A percentile compares a stretch with the other conserved stretches of the same genome.
Conservation (phyloP, 2,888 invertebrate genomes). For the Eurytoma californica region DNA sequence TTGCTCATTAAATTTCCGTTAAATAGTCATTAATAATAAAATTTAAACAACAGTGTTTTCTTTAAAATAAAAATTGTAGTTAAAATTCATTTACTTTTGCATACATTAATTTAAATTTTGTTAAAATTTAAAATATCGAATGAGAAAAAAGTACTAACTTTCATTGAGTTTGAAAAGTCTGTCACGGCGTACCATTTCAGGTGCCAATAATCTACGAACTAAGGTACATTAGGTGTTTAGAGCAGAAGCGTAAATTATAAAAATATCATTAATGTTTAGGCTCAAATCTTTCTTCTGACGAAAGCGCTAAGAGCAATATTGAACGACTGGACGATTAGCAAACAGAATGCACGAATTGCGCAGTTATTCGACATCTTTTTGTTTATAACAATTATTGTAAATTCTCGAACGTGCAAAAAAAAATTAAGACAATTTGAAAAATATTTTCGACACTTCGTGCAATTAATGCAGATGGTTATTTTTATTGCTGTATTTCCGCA, state of each 20-base stretch:
- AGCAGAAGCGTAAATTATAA: conserved; percentile 33
- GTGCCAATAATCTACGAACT: conserved; percentile 48
- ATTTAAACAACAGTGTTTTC: too few relatives aligned
- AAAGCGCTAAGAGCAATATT: conserved; percentile 58
- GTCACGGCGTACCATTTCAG: conserved; percentile 48
- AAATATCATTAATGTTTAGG: conserved; percentile 27
- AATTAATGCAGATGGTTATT: too few relatives aligned
- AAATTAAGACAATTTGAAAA: too few relatives aligned
- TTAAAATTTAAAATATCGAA: background rate
- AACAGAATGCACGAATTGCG: too few relatives aligned
- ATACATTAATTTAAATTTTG: background rate
- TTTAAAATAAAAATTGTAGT: too few relatives aligned
- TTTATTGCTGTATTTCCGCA: background rate
- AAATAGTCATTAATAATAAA: too few relatives aligned
- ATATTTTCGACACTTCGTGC: too few relatives aligned
- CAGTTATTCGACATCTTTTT: too few relatives aligned
- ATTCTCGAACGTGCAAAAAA: too few relatives aligned
- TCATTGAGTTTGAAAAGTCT: conserved; percentile 19
- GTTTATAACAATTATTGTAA: background rate
- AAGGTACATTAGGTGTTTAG: conserved; percentile 34
- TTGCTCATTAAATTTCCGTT: too few relatives aligned
- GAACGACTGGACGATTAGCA: conserved; percentile 35
- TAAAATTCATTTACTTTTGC: too few relatives aligned
- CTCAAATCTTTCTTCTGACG: conserved; percentile 25
- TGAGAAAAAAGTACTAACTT: conserved; percentile 24